Base-by-base conservation (phyloP, 2,888 invertebrate genomes). In the Dynastes tityus region DNA sequence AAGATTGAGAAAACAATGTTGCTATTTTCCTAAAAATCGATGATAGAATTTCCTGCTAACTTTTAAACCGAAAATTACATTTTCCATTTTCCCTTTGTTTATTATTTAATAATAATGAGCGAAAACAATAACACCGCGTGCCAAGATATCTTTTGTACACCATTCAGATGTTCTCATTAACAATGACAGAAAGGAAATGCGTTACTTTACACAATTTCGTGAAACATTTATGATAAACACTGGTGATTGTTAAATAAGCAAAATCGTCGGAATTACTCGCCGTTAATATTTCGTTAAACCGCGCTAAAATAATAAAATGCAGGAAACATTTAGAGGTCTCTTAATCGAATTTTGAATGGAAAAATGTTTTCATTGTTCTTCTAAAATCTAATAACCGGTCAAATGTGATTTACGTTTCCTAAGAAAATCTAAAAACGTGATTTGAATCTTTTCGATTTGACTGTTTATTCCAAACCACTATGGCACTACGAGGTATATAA, bases 231-330 rank as follows among this genome's bases (percentile, higher is more conserved):
- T 63, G 63, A 27, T 13, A 29, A 63, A 32, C 13, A 63, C 8
- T 5, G 29, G 9, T 11, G 29, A 63, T 63, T 63, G 11, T 63
- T 63, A 63, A 63, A 63, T 63, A 63, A 32, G 32, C 63, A 63
- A 63, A 63, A 32, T 11, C 32, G 63, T 32, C 63, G 27, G 29
- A n/a, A 63, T 63, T 63, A 63, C 27, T 29, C 27, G 63, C 29
- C 13, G 32, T 63, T 63, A 63, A 29, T 63, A 29, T 63, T 63
- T 63, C 45, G 45, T 45, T 45, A 45, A 45, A 11, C 11, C 45
- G 45, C 45, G 45, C 11, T 45, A 45, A 45, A 45, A 45, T 45
- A 45, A 11, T 45, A 45, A 45, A 45, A 45, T 45, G 8, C 9
- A 45, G 45, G 45, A 45, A 45, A 45, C 45, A 45, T 45, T 11